Conservation (phyloP, 2,888 invertebrate genomes). For the Chirona hameri region DNA sequence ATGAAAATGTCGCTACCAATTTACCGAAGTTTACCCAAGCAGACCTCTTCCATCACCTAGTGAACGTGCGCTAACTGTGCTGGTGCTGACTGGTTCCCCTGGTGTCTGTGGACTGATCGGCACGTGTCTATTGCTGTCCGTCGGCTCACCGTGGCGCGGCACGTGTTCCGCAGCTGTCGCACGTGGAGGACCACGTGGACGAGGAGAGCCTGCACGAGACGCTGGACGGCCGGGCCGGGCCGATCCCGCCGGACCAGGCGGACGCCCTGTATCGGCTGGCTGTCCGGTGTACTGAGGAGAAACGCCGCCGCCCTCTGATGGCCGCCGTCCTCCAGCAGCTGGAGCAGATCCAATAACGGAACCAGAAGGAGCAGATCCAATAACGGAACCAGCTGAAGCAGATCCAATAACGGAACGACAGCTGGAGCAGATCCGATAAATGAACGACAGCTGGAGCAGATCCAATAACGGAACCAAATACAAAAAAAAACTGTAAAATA, state of each 20-base stretch:
- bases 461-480: no score
- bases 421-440: no score
- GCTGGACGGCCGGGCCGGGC: conserved; percentile 56
- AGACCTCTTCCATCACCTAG: no score
- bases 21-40: no score
- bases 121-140: neutral
- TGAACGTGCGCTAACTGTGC: neutral
- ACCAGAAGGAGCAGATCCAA: neutral
- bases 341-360: conserved; percentile 2
- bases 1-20: no score
- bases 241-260: conserved; percentile 53
- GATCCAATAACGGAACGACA: no score
- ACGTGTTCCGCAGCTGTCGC: conserved; percentile 34
- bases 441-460: no score
- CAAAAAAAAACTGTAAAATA: no score
- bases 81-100: neutral
- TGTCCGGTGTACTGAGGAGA: conserved; percentile 55
- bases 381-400: neutral
- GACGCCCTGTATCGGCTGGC: conserved; percentile 56
- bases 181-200: conserved; percentile 46
- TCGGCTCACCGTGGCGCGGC: neutral
- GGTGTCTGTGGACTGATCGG: neutral
- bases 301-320: conserved; percentile 60
- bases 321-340: conserved; percentile 37
- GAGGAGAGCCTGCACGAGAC: conserved; percentile 49